Percentiles rank a stretch among this genome's conserved stretches.
These are phyloP conservation scores for Drosophila ogumai DNA, from an alignment of 1,140 invertebrate genomes.

Conservation along the genomic window DNA sequence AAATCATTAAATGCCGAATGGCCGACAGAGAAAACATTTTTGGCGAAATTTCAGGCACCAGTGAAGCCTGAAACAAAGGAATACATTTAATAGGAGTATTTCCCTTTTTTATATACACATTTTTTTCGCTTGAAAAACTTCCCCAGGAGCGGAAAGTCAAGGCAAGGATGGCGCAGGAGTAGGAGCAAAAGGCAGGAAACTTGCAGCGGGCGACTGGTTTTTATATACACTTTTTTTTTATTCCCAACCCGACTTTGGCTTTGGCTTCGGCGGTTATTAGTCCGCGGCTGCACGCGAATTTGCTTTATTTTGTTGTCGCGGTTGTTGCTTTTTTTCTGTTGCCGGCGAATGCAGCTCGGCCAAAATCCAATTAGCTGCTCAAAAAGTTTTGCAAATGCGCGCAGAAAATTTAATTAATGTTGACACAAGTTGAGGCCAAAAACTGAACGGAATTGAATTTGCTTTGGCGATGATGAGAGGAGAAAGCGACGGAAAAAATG, in stretches of 20 bases:
- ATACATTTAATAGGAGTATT: slow-evolving; percentile 79
- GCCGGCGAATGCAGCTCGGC: no score
- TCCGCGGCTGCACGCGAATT: slow-evolving; percentile 77
- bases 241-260: slow-evolving; percentile 41
- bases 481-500: not conserved
- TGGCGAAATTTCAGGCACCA: slow-evolving; percentile 74
- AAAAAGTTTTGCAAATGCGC: slow-evolving; percentile 77
- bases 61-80: slow-evolving; percentile 60
- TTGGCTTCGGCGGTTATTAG: slow-evolving; percentile 70
- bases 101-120: slow-evolving; percentile 55
- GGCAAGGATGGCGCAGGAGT: slow-evolving; percentile 18
- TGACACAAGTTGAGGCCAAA: slow-evolving; percentile 67
- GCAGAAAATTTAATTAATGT: slow-evolving; percentile 81
- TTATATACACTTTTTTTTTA: slow-evolving; percentile 16
- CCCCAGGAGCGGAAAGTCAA: slow-evolving; percentile 38
- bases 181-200: slow-evolving; percentile 57
- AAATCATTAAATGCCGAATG: slow-evolving; percentile 73
- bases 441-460: slow-evolving; percentile 63
- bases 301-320: slow-evolving; percentile 52
- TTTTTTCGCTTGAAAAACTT: slow-evolving; percentile 68
- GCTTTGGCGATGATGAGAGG: not conserved
- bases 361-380: slow-evolving; percentile 81
- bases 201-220: slow-evolving; percentile 73
- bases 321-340: slow-evolving; percentile 29
- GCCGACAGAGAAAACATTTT: slow-evolving; percentile 66